Base-by-base conservation (phyloP, 2,113 vertebrate species). In the Semnopithecus entellus region DNA sequence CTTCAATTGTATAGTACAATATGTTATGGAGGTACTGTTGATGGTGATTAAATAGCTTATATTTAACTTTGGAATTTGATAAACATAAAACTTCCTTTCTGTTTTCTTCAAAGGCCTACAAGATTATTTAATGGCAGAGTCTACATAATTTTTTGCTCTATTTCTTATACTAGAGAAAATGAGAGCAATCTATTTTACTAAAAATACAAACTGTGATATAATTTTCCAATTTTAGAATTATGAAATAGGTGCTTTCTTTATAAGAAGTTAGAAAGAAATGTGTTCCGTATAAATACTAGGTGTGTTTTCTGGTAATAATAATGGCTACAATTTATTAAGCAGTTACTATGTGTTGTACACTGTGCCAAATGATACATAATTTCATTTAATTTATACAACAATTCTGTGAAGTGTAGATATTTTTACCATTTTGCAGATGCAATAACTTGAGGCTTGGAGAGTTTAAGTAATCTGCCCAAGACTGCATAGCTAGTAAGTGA, bases 181-280 rank as follows among this genome's bases (percentile, higher is more conserved):
- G 59, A 91, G 23, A 88, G 23, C 32, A 91, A 52, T 88, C 43
- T 18, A 94, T 92, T 96, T 97, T 48, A 93, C 11, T 91, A 93
- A 97, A 97, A 95, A 91, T 73, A 79, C 18, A 83, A 96, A 87
- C 18, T 95, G 35, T 80, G 64, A 88, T 92, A 97, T 96, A 88
- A 70, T 91, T 94, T 97, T 91, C 30, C 40, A 88, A 61, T 59
- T 92, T 95, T 82, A 82, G 94, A 96, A 90, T 96, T 92, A 95
- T 88, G 73, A 93, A 95, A 76, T 59, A 84, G 40, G 18, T 91
- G 10, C 25, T 88, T 79, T 87, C 27, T 87, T 83, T 64, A 50
- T 82, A 82, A 52, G 79, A 94, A 78, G 22, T 95, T 91, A 79
- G 73, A 82, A 95, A 95, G 61, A 90, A 89, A 76, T 95, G 14